Evolutionary conservation across 2,113 vertebrate genomes (phyloP), one percentile per base, ranked within the genome.

Genomic region (Phycodurus eques): DNA sequence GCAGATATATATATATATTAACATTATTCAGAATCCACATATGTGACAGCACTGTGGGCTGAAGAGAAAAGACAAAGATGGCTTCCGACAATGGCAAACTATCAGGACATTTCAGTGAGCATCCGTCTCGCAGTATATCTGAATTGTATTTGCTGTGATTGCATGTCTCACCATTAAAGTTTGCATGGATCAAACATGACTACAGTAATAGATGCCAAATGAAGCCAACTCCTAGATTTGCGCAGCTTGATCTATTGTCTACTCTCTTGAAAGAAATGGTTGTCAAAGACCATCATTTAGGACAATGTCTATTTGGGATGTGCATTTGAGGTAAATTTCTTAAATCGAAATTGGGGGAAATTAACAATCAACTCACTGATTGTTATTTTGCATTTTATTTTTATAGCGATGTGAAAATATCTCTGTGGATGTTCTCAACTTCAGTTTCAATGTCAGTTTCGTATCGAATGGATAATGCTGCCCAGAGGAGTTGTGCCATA

Each of bases 71-170:
- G 71, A 75, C 47, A 1, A 35, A 59, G 57, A 46, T 47, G 73
- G 77, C 84, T 68, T 76, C 76, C 43, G 61, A 64, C 75, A 73
- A 87, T 73, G 80, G 73, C 67, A 65, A 56, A 73, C 57, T 67
- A 39, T 39, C 68, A 35, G 66, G 64, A 74, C 0, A 57, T 64
- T 72, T 77, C 61, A 27, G 27, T 27, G 27, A 27, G 27, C 27
- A 61, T 71, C 74, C 69, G 71, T 61, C 76, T 70, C 61, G 56
- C 56, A 76, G 57, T 33, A 15, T 1, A 70, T 20, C 1, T n/a
- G 73, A 13, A 49, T 47, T 47, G 20, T 57, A 66, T 31, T 15
- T 51, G 54, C 27, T 43, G 46, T n/a, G 70, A 5, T 8, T 8
- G 9, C 49, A 8, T 20, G 4, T 47, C 54, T 63, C 59, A 60